These are phyloP conservation scores for Ellobium chinense DNA, from an alignment of 2,888 invertebrate genomes.

Conservation along the genomic window DNA sequence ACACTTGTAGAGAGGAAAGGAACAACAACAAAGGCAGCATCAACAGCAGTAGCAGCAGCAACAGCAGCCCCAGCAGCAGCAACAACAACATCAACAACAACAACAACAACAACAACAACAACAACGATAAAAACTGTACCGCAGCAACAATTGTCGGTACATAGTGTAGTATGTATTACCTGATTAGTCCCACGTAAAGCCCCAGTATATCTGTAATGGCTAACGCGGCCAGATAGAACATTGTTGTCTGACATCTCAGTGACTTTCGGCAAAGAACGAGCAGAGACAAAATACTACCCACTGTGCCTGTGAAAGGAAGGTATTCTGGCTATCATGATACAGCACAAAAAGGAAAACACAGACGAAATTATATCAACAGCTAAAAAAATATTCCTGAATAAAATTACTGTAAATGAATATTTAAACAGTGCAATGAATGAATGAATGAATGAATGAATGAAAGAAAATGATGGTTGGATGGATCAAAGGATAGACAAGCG, in stretches of 20 bases:
- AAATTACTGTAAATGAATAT: too few relatives aligned
- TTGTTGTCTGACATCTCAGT: slow-evolving; percentile 45
- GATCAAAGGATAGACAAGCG: too few relatives aligned
- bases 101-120: background rate
- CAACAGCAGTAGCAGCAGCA: background rate
- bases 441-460: too few relatives aligned
- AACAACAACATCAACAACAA: background rate
- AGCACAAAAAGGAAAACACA: background rate
- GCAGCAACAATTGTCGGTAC: too few relatives aligned
- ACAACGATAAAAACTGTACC: background rate
- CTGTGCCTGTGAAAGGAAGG: slow-evolving; percentile 46
- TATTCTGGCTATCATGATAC: too few relatives aligned
- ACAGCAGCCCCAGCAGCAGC: background rate
- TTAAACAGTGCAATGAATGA: too few relatives aligned
- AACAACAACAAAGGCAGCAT: too few relatives aligned
- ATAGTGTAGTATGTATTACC: too few relatives aligned
- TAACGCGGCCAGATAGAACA: slow-evolving; percentile 50
- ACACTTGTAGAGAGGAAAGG: too few relatives aligned
- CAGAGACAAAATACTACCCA: slow-evolving; percentile 51
- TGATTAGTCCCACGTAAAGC: slow-evolving; percentile 46
- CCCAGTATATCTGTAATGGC: slow-evolving; percentile 48
- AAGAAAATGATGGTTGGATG: too few relatives aligned
- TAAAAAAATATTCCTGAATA: too few relatives aligned
- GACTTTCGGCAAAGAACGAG: slow-evolving; percentile 43
- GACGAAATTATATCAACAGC: background rate